A percentile compares a stretch with the other conserved stretches of the same genome.
Conservation (phyloP, 2,888 invertebrate genomes). For the Hemaris fuciformis region DNA sequence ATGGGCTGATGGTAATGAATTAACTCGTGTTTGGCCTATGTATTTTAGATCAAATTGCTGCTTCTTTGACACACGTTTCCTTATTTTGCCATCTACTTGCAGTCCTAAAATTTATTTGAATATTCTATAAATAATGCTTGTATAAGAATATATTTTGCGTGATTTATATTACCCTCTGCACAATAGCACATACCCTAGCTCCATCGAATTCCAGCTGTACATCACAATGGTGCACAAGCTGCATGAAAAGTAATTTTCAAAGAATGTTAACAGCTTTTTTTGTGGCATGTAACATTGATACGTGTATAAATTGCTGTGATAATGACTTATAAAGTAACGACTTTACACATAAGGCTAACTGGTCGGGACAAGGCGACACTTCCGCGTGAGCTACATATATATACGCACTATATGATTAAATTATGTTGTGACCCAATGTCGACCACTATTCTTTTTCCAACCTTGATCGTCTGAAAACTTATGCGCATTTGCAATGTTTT, state of each 20-base stretch:
- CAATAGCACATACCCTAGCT: neutral
- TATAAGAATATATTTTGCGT: too few species aligned
- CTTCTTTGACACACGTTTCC: too few species aligned
- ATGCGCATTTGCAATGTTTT: constrained; percentile 12
- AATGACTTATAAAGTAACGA: constrained; percentile 39
- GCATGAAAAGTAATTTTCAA: neutral
- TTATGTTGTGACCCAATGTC: constrained; percentile 62
- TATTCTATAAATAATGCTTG: too few species aligned
- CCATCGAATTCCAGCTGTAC: neutral
- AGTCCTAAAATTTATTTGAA: too few species aligned
- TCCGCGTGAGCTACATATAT: constrained; percentile 62
- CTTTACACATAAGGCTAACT: constrained; percentile 66
- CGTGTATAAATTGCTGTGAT: constrained; percentile 15
- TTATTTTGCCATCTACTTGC: too few species aligned
- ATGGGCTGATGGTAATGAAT: too few species aligned
- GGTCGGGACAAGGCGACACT: constrained; percentile 55
- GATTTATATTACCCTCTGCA: neutral
- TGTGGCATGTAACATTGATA: constrained; percentile 11
- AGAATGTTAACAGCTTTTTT: constrained; percentile 7
- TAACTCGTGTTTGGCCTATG: too few species aligned
- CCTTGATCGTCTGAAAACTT: constrained; percentile 58
- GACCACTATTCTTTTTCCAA: constrained; percentile 65
- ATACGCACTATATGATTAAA: constrained; percentile 52
- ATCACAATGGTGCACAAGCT: neutral
- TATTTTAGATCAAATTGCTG: too few species aligned